phyloP scores from a whole-genome alignment of 2,888 invertebrate species.

The Bembecia ichneumoniformis region DNA sequence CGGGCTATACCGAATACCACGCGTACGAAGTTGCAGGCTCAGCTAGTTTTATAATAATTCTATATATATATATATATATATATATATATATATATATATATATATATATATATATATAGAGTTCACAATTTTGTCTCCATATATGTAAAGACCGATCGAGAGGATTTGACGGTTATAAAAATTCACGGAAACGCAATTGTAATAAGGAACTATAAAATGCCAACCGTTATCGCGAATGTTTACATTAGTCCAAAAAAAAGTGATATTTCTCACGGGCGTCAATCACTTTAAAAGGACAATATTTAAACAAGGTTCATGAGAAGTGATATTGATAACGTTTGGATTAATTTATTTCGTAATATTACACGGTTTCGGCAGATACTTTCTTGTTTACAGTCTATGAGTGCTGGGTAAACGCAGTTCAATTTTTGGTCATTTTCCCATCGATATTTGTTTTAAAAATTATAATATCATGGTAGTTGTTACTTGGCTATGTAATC shows the following conservation, averaged over 20 bases:
- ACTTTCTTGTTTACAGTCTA: not conserved
- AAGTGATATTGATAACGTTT: not conserved
- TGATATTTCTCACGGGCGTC: slow-evolving; percentile 3
- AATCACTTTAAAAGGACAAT: slow-evolving; percentile 2
- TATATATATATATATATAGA: too few relatives aligned
- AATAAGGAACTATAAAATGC: not conserved
- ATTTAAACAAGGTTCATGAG: not conserved
- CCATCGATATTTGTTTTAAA: not conserved
- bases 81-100: too few relatives aligned
- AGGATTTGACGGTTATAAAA: not conserved
- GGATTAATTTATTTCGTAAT: slow-evolving; percentile 1
- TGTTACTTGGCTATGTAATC: too few relatives aligned
- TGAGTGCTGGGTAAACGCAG: not conserved
- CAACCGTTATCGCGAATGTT: not conserved
- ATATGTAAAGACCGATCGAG: too few relatives aligned
- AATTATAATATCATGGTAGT: too few relatives aligned
- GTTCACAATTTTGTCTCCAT: too few relatives aligned
- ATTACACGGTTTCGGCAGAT: not conserved
- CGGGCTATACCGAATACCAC: too few relatives aligned
- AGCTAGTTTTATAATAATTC: too few relatives aligned
- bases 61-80: too few relatives aligned
- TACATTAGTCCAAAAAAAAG: slow-evolving; percentile 1
- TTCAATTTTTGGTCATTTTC: not conserved
- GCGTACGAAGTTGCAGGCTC: too few relatives aligned
- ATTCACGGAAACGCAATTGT: not conserved